phyloP scores from a whole-genome alignment of 2,113 vertebrate genomes.

The Apteryx owenii region DNA sequence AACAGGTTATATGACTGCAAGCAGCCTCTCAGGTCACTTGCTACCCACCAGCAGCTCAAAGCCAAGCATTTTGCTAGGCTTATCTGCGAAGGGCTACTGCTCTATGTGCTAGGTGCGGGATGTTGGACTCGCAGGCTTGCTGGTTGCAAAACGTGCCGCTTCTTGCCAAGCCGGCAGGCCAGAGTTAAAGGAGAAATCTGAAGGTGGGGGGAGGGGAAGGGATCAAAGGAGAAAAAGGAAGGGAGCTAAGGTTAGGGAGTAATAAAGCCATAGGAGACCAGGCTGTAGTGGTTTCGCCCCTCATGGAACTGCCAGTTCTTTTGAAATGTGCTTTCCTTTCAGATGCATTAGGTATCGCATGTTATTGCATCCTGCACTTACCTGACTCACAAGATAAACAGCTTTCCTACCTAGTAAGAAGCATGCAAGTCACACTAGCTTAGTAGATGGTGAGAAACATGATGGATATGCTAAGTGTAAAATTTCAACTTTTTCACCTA shows the following conservation, averaged over 20 bases:
- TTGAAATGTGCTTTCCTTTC: neutral
- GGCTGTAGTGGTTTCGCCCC: accelerated
- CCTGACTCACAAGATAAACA: neutral
- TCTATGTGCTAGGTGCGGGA: accelerated
- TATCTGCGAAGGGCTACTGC: accelerated
- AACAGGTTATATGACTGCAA: neutral
- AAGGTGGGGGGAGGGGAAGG: neutral
- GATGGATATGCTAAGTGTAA: neutral
- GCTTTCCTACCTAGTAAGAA: neutral
- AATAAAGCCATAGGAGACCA: neutral
- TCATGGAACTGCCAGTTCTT: neutral
- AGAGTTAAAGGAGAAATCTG: neutral
- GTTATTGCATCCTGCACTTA: neutral
- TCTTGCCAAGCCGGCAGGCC: neutral
- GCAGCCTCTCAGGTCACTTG: neutral
- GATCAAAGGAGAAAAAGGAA: neutral
- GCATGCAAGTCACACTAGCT: neutral
- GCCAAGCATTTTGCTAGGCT: neutral
- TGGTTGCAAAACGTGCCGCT: neutral
- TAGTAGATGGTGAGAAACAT: neutral
- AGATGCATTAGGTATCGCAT: accelerated
- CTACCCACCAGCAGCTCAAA: neutral
- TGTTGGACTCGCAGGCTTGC: neutral
- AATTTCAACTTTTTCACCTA: neutral
- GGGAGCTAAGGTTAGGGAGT: neutral